Evolutionary conservation across 2,888 invertebrate species (phyloP), one percentile per base, ranked within the genome.

Genomic region (Amaurobius ferox): DNA sequence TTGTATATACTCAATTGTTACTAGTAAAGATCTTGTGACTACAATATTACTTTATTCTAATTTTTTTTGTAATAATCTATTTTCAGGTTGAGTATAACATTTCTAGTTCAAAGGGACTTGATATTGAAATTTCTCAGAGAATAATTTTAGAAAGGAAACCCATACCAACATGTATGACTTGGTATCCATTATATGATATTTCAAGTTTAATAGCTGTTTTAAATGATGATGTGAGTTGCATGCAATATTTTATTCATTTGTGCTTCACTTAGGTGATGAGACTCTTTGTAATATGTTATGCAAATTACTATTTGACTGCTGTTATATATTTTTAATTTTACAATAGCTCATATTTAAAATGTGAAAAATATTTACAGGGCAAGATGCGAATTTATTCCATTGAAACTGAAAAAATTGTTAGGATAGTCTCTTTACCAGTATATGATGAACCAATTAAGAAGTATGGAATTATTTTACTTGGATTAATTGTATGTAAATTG

Each of bases 51-150:
- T n/a, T n/a, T n/a, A n/a, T n/a, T n/a, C n/a, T n/a, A n/a, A n/a
- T n/a, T n/a, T n/a, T n/a, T n/a, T n/a, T n/a, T n/a, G n/a, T n/a
- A n/a, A n/a, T n/a, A n/a, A n/a, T n/a, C n/a, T 9, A 3, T 23
- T 29, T 44, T 19, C 13, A 83, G 83, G 66, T 83, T 55, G 66
- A 83, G 28, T 83, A 83, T 72, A 66, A 77, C 7, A 71, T 83
- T 28, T 64, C 77, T 29, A 77, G 35, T 40, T 83, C 77, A 13
- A 83, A 35, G 66, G 68, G 29, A 11, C 71, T 64, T 26, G 66
- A 83, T 6, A 72, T 83, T 55, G 66, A 71, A 70, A 29, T 83
- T 29, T 13, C 61, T 30, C 66, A 72, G 13, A 1, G 55, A 28
- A 83, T 83, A 7, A 26, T 6, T 32, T 61, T 83, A n/a, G 71